Evolutionary conservation across 2,888 invertebrate species (phyloP), one percentile per base, ranked within the genome.

Genomic region (Leptopilina syphax): DNA sequence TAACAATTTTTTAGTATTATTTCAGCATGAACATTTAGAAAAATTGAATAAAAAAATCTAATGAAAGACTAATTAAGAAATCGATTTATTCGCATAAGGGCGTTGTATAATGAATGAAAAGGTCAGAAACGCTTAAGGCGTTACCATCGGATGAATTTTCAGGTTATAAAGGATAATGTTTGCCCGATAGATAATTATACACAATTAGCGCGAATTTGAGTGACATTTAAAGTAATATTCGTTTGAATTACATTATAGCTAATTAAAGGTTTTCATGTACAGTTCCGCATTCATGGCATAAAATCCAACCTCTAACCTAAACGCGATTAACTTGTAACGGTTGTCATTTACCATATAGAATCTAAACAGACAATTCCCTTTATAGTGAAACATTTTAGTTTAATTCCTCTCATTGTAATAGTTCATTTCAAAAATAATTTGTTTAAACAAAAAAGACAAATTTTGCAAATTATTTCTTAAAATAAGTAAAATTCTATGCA

Each of bases 251-350:
- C 77, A 27, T 60, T 73, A 70, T 77, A 73, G 80, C 76, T 80
- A 80, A 80, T 80, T 80, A 82, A 79, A 81, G 63, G 76, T 50
- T 76, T 76, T 66, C 18, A 60, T 65, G 70, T 63, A 76, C 65
- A 77, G 79, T 79, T 70, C 66, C 79, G 57, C 24, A 60, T 65
- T 77, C 66, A 50, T 63, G 76, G 79, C 34, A 76, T 73, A 79
- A 73, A 57, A 68, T 66, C 8, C 44, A 66, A n/a, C 76, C 78
- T 78, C 65, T 80, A 78, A 80, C 78, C 68, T 57, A 12, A 10
- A 7, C 76, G 18, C 73, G 27, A 24, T 24, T 34, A 63, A 60
- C 57, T 27, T 47, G 10, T 50, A 77, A 70, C 66, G 65, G 66
- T 77, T 57, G 65, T 76, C 65, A n/a, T 70, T 68, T 50, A 24